Conservation (phyloP, 2,797 vertebrate genomes). For the Gallinago nigripennis region DNA sequence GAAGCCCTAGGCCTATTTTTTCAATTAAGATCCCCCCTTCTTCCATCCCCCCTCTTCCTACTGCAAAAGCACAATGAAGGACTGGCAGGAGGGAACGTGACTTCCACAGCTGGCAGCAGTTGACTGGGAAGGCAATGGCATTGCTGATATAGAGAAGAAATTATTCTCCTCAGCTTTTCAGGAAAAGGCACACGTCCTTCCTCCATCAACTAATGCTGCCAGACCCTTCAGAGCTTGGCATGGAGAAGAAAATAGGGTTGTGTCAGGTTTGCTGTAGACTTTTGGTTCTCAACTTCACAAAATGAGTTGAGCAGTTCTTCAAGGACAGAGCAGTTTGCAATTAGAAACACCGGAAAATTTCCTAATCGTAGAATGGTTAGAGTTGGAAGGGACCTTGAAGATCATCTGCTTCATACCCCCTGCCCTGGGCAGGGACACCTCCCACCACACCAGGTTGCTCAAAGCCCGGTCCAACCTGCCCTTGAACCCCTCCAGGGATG, state of each 20-base stretch:
- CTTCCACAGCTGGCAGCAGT: constrained; percentile 53
- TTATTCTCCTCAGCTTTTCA: not conserved
- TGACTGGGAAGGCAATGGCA: constrained; percentile 9
- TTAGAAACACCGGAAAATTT: constrained; percentile 4
- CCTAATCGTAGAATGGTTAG: not conserved
- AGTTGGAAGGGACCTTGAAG: too few relatives aligned
- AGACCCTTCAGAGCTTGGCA: accelerated
- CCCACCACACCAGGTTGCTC: too few relatives aligned
- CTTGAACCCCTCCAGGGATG: too few relatives aligned
- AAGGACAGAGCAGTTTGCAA: not conserved
- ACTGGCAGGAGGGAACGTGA: constrained; percentile 41
- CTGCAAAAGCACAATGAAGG: constrained; percentile 26
- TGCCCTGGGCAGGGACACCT: too few relatives aligned
- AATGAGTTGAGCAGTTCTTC: not conserved
- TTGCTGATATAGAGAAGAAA: not conserved
- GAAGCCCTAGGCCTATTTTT: constrained; percentile 66
- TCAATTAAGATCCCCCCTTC: constrained; percentile 61
- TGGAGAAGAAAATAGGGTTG: not conserved
- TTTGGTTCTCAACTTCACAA: not conserved
- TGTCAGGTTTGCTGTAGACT: not conserved
- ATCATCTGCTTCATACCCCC: too few relatives aligned
- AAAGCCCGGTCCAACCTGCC: too few relatives aligned
- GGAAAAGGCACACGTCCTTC: not conserved
- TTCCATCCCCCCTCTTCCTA: constrained; percentile 15
- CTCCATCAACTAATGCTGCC: not conserved